Conservation (phyloP, 2,888 invertebrate genomes). For the Nephrocerus scutellatus region DNA sequence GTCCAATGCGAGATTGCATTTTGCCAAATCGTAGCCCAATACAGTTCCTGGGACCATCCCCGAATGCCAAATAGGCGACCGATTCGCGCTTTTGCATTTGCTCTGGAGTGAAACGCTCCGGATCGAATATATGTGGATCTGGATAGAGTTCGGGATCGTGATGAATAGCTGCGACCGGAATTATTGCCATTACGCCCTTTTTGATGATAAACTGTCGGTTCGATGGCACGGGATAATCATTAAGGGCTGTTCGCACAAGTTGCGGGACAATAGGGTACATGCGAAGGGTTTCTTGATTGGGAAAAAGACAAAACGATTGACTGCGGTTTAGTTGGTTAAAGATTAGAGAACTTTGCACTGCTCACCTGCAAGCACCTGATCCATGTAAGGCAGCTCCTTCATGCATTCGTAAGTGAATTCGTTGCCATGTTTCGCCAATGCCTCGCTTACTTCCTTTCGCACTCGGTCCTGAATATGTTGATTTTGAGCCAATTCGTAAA, state of each 20-base stretch:
- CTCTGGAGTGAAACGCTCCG: slow-evolving; percentile 55
- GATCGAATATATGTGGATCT: slow-evolving; percentile 56
- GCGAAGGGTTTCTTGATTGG: slow-evolving; percentile 51
- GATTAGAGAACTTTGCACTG: background rate
- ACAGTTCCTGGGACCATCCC: slow-evolving; percentile 42
- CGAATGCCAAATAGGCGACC: slow-evolving; percentile 38
- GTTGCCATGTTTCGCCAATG: slow-evolving; percentile 37
- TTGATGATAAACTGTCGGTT: slow-evolving; percentile 50
- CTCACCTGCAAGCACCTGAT: slow-evolving; percentile 48
- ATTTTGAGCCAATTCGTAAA: slow-evolving; percentile 50
- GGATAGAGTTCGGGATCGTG: slow-evolving; percentile 55
- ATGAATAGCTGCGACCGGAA: slow-evolving; percentile 54
- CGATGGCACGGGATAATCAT: slow-evolving; percentile 49
- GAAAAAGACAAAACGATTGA: background rate
- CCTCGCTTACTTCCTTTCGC: slow-evolving; percentile 45
- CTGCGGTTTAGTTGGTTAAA: slow-evolving; percentile 13
- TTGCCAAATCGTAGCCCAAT: slow-evolving; percentile 41
- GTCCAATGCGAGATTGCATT: slow-evolving; percentile 35
- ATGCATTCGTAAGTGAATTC: slow-evolving; percentile 42
- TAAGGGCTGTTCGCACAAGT: slow-evolving; percentile 50
- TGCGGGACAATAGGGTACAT: slow-evolving; percentile 52
- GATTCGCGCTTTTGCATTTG: slow-evolving; percentile 50
- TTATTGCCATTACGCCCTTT: slow-evolving; percentile 50
- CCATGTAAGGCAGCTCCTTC: slow-evolving; percentile 48
- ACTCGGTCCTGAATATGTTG: slow-evolving; percentile 46